Evolutionary conservation across 1,140 invertebrate genomes (phyloP).

Genomic region (Dolichoris vasculosae): DNA sequence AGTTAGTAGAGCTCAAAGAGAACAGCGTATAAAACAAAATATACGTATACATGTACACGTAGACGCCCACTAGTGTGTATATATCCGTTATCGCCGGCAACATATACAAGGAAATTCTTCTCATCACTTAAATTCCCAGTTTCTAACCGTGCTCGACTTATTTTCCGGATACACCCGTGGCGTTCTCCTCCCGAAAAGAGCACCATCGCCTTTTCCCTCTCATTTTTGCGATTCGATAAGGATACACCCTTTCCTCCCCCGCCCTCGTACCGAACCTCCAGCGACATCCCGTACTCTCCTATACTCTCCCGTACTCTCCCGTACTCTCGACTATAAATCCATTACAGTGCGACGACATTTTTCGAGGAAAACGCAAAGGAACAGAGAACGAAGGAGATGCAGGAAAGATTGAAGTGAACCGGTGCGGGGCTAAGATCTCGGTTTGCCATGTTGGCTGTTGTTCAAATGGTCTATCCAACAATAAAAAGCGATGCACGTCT

Average conservation of each 20-base stretch:
- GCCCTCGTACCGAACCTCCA: background rate
- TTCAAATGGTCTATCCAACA: slow-evolving; percentile 70
- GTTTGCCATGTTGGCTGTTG: slow-evolving; percentile 66
- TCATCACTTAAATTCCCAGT: background rate
- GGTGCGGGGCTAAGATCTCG: background rate
- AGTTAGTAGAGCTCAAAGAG: background rate
- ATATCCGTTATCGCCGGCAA: background rate
- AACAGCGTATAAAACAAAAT: background rate
- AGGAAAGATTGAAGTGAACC: slow-evolving; percentile 9
- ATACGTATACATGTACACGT: background rate
- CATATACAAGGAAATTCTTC: background rate
- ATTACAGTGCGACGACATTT: slow-evolving; percentile 59
- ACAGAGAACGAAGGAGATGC: background rate
- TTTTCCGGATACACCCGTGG: background rate
- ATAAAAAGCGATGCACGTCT: slow-evolving; percentile 70
- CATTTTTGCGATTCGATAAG: slow-evolving; percentile 44
- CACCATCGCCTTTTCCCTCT: slow-evolving; percentile 2
- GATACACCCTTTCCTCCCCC: slow-evolving; percentile 1
- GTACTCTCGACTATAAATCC: slow-evolving; percentile 60
- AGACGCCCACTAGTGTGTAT: background rate
- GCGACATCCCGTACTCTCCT: background rate
- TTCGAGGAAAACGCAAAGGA: background rate
- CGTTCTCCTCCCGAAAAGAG: background rate
- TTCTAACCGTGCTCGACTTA: background rate
- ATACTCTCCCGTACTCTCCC: no score